Base-by-base conservation (phyloP, 2,888 invertebrate genomes). In the Marronus borbonicus region DNA sequence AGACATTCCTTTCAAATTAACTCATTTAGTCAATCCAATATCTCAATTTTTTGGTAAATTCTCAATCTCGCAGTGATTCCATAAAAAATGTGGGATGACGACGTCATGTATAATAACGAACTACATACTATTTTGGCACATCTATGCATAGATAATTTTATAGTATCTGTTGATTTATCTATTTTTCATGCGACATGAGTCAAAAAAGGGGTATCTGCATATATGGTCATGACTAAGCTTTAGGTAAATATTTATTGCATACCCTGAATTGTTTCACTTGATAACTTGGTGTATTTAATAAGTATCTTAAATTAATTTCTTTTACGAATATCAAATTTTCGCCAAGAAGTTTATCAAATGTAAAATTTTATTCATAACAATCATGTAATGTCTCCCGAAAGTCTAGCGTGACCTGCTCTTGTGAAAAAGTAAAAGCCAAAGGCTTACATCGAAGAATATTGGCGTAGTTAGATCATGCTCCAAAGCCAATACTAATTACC, bases 141-240 rank as follows among this genome's bases (percentile, higher is more conserved):
- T 58, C 44, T 49, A 24, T n/a, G 3, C 7, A 28, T 14, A 66
- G 66, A 68, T 68, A 68, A 68, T 20, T 44, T 20, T 12, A 24
- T 12, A 49, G 44, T 68, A 68, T 2, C 24, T 24, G 24, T 49
- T 68, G 44, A 68, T 24, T 68, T 68, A 68, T 68, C 68, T 68
- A 68, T 68, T 68, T 49, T 68, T 68, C 31, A 68, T 49, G 24
- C 24, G 10, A 10, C 17, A 20, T 68, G 50, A 68, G 1, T 68
- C 50, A 68, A 68, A 17, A 52, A 44, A 44, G 1, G 8, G 17
- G 17, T 20, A 24, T 68, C 20, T 49, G 24, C 14, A 0, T 17
- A 5, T 31, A 31, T 5, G 3, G 7, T 55, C 14, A 55, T 65
- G 65, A 65, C 12, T 39, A 65, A 39, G 10, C n/a, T 17, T 55